Conservation (phyloP, 2,888 invertebrate species). For the Tenthredo notha region DNA sequence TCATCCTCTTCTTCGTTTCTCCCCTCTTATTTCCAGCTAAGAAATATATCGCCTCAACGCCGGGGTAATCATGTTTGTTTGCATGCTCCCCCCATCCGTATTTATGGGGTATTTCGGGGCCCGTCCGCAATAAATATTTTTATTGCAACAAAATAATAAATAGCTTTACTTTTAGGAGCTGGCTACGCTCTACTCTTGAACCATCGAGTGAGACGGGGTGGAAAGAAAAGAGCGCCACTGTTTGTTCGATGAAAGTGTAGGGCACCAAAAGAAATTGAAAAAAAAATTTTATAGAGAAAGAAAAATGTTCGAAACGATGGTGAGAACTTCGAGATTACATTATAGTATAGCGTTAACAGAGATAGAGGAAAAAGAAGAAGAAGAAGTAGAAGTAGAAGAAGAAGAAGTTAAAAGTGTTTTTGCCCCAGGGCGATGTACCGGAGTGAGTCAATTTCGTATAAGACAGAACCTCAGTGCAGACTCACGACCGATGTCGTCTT, state of each 20-base stretch:
- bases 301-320: not conserved
- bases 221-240: not conserved
- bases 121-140: conserved; percentile 28
- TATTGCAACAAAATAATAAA: conserved; percentile 35
- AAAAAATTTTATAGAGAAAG: not conserved
- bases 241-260: not conserved
- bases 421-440: not conserved
- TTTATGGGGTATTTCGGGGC: conserved; percentile 4
- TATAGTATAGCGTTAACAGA: conserved; percentile 3
- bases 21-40: not conserved
- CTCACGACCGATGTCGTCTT: not conserved
- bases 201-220: not conserved
- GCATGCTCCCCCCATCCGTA: conserved; percentile 25
- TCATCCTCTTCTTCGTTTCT: not conserved
- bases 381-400: not conserved
- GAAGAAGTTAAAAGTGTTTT: conserved; percentile 19
- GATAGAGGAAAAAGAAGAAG: not conserved
- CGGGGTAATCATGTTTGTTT: conserved; percentile 47
- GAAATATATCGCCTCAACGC: conserved; percentile 14
- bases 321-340: conserved; percentile 6
- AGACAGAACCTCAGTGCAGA: not conserved
- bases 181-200: not conserved
- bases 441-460: not conserved
- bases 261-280: not conserved
- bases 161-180: conserved; percentile 14